Evolutionary conservation across 2,888 invertebrate genomes (phyloP).

Genomic region (Drosophila koepferae): DNA sequence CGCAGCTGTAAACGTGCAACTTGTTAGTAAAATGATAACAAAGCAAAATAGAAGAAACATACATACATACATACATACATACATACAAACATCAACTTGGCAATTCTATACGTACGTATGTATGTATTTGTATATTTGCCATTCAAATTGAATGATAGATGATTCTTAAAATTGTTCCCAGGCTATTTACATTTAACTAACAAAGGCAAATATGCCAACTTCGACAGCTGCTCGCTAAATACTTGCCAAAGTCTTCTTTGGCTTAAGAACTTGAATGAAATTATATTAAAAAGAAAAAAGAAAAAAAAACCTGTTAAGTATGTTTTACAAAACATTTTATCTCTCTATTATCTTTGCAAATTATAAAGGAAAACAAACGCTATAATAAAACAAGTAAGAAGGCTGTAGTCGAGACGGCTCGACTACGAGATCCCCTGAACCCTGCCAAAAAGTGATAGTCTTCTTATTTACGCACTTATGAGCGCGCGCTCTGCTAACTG

Average conservation of each 20-base stretch:
- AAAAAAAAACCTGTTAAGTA: background rate
- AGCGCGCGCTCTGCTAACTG: too few species aligned
- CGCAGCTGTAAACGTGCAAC: constrained; percentile 23
- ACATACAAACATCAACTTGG: too few species aligned
- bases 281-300: too few species aligned
- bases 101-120: background rate
- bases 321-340: background rate
- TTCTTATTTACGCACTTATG: too few species aligned
- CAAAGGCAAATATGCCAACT: constrained; percentile 1
- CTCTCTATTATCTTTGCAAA: background rate
- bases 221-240: constrained; percentile 3
- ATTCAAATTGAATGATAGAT: constrained; percentile 18
- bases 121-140: background rate
- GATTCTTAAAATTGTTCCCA: constrained; percentile 1
- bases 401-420: too few species aligned
- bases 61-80: background rate
- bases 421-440: too few species aligned
- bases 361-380: background rate
- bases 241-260: constrained; percentile 2
- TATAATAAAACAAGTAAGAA: too few species aligned
- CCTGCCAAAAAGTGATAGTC: too few species aligned
- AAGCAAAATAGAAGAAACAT: background rate
- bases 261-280: background rate
- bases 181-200: background rate
- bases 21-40: constrained; percentile 23